Base-by-base conservation (phyloP, 2,888 invertebrate species). In the Mystacides longicornis region DNA sequence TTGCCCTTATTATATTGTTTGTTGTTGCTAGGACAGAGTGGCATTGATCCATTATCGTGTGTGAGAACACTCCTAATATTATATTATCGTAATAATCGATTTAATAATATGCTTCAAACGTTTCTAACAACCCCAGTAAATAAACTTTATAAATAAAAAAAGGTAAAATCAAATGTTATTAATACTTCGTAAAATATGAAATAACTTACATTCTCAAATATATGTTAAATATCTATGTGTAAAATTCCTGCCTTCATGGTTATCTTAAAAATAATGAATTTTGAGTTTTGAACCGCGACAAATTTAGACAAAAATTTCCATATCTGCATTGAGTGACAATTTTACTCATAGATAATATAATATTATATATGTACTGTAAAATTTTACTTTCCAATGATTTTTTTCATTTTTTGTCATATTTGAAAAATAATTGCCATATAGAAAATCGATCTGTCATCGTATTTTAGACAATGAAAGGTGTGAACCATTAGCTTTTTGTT, bases 361-460 rank as follows among this genome's bases (percentile, higher is more conserved):
- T n/a, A n/a, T n/a, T n/a, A n/a, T n/a, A n/a, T n/a, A n/a, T n/a
- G n/a, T n/a, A n/a, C n/a, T n/a, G n/a, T n/a, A n/a, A n/a, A n/a
- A n/a, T n/a, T n/a, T n/a, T n/a, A n/a, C n/a, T n/a, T n/a, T n/a
- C n/a, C n/a, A n/a, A n/a, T n/a, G n/a, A n/a, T 46, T 46, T 33
- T 54, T 53, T 50, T 51, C 48, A 52, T 21, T 49, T 57, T 57
- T 57, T 57, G 57, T 49, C 57, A 57, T 57, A 50, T 57, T 31
- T 49, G n/a, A 33, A 37, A 54, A 43, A 3, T 37, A 52, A 54
- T 57, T 57, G 50, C 57, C 54, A 50, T 20, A 46, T 27, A 23
- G 20, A 19, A 46, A 46, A 18, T 20, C 3, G 21, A 46, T 19
- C 37, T 37, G 37, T 37, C 37, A 37, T 3, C n/a, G n/a, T n/a